Percentiles rank a stretch among this genome's conserved stretches.
Evolutionary conservation across 2,113 vertebrate species (phyloP).

Genomic region (Saccopteryx leptura): DNA sequence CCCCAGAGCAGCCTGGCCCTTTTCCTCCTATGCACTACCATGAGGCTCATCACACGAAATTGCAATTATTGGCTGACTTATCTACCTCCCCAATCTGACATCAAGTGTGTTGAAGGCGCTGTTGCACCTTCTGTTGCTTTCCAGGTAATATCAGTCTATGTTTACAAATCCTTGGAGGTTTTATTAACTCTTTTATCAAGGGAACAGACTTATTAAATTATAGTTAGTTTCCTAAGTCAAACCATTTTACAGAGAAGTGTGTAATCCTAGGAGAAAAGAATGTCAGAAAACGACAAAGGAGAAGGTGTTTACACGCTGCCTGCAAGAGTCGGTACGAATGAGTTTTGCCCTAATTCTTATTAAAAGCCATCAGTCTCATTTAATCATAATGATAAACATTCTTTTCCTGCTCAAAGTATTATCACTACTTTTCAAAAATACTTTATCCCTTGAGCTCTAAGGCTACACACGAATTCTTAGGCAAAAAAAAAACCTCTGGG

Average conservation of each 20-base stretch:
- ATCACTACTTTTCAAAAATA: slow-evolving; percentile 54
- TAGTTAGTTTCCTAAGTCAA: slow-evolving; percentile 62
- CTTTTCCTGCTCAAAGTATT: neutral
- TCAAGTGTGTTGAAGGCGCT: neutral
- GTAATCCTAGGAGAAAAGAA: neutral
- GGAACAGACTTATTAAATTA: slow-evolving; percentile 59
- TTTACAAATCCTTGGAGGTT: neutral
- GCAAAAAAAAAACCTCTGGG: neutral
- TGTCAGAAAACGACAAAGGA: neutral
- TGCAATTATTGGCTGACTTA: neutral
- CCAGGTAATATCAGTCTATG: neutral
- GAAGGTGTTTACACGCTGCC: neutral
- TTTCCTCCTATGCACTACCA: neutral
- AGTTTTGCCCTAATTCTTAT: slow-evolving; percentile 35
- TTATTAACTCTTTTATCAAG: slow-evolving; percentile 63
- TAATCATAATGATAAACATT: neutral
- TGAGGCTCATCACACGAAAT: neutral
- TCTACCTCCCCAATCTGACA: neutral
- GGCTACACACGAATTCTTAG: neutral
- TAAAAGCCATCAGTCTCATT: slow-evolving; percentile 1
- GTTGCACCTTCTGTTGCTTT: neutral
- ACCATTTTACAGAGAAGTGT: neutral
- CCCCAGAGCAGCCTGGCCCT: neutral
- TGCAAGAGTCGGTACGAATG: neutral
- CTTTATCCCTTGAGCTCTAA: slow-evolving; percentile 45